Percentiles rank a stretch among this genome's conserved stretches.
These are phyloP conservation scores for Oryzias curvinotus DNA, from an alignment of 2,113 vertebrate genomes.

Conservation along the genomic window DNA sequence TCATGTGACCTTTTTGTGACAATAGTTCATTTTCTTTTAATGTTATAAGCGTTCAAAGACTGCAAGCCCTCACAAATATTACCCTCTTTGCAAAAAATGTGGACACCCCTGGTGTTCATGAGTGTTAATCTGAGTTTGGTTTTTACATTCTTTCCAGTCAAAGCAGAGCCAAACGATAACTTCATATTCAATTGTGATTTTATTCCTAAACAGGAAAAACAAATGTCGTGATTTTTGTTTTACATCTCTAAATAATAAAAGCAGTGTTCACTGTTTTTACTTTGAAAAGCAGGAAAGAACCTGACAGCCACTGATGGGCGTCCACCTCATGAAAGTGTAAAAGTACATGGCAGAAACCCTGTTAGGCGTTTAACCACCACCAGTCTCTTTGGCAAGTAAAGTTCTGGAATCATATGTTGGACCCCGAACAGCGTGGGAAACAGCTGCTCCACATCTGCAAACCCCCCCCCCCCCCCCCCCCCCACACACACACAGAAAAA, in stretches of 20 bases:
- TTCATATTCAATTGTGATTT: background rate
- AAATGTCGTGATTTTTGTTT: too few species aligned
- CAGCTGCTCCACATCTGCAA: slow-evolving; percentile 65
- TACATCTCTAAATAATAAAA: too few species aligned
- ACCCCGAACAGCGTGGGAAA: slow-evolving; percentile 45
- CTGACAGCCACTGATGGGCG: background rate
- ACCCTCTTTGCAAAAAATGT: too few species aligned
- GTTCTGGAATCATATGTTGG: slow-evolving; percentile 38
- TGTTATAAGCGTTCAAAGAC: too few species aligned
- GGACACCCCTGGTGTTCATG: too few species aligned
- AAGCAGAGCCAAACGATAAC: too few species aligned
- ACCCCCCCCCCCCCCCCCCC: background rate
- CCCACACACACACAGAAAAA: background rate
- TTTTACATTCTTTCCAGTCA: too few species aligned
- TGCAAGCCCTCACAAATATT: too few species aligned
- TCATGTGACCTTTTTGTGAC: too few species aligned
- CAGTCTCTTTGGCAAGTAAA: background rate
- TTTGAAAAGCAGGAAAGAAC: background rate
- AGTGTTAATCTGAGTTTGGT: too few species aligned
- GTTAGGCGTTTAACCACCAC: slow-evolving; percentile 9
- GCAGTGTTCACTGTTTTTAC: too few species aligned
- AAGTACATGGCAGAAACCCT: slow-evolving; percentile 9
- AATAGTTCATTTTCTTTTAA: too few species aligned
- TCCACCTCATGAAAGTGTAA: slow-evolving; percentile 15
- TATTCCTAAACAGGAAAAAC: background rate